Base-by-base conservation (phyloP, 2,888 invertebrate species). In the Cantharis rufa region DNA sequence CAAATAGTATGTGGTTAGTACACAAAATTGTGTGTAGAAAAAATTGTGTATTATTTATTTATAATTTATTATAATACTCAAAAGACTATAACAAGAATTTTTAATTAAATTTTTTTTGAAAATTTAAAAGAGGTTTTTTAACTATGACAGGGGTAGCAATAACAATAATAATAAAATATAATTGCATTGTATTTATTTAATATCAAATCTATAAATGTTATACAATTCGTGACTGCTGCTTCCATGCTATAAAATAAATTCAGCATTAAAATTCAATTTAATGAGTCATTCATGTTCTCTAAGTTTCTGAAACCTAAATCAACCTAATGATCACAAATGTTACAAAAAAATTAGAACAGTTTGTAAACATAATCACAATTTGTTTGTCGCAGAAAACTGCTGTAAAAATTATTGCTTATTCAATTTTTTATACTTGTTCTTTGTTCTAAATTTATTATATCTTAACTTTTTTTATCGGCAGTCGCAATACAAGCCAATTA, bases 231-330 rank as follows among this genome's bases (percentile, higher is more conserved):
- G 76, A 76, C 76, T 76, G 69, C 72, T 32, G 62, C 76, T 48
- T 69, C 72, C 66, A 72, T 70, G 76, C 62, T 48, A 72, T 72
- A 32, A 72, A 72, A 69, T 71, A 76, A 76, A 71, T 76, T 66
- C n/a, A 66, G n/a, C 76, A 76, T 76, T 76, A 72, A 76, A 76
- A 76, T 71, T 76, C 76, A 76, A 76, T 76, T 76, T 76, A 63
- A 72, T 76, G 72, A 76, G 69, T 69, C 76, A 76, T 76, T 75
- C 64, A 62, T 62, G 70, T 69, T 68, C 62, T 69, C 64, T 70
- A 66, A 62, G 62, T 68, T 24, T 71, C 62, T 71, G 16, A 69
- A 71, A 68, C 68, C 15, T 21, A 15, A 68, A 18, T 24, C 21
- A 68, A 18, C 15, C 68, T 15, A 16, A 15, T 68, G 21, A 24